Percentiles rank a stretch among this genome's conserved stretches.
Evolutionary conservation across 1,140 invertebrate species (phyloP).

Genomic region (Pseudomyrmex concolor): DNA sequence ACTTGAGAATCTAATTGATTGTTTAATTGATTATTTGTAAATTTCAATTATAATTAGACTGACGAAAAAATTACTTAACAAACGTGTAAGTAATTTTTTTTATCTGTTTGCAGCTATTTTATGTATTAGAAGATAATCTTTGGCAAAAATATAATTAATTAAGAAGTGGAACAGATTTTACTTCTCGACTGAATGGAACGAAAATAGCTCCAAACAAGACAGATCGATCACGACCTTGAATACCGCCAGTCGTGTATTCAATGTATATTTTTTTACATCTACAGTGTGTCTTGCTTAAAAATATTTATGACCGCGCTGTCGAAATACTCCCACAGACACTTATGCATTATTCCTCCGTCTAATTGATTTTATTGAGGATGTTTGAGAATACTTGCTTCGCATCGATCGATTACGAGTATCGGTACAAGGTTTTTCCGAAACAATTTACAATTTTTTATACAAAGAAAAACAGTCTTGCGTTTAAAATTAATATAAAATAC

Average conservation of each 20-base stretch:
- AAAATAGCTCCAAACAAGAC: conserved; percentile 42
- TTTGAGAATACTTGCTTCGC: conserved; percentile 36
- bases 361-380: conserved; percentile 11
- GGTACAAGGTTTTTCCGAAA: conserved; percentile 9
- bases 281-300: conserved; percentile 11
- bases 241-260: not conserved
- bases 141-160: conserved; percentile 20
- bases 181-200: not conserved
- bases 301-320: conserved; percentile 19
- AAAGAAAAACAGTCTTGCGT: not conserved
- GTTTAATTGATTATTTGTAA: not conserved
- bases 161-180: conserved; percentile 16
- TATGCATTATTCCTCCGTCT: conserved; percentile 27
- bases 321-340: conserved; percentile 22
- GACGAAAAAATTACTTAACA: not conserved
- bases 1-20: not conserved
- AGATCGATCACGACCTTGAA: conserved; percentile 60
- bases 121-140: not conserved
- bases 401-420: conserved; percentile 26
- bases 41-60: too few relatives aligned
- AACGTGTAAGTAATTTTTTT: not conserved
- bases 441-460: not conserved
- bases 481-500: not conserved
- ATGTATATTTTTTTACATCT: conserved; percentile 18
- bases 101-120: not conserved